Evolutionary conservation across 2,113 vertebrate species (phyloP), one percentile per base, ranked within the genome.

Genomic region (Nyctibius bracteatus): DNA sequence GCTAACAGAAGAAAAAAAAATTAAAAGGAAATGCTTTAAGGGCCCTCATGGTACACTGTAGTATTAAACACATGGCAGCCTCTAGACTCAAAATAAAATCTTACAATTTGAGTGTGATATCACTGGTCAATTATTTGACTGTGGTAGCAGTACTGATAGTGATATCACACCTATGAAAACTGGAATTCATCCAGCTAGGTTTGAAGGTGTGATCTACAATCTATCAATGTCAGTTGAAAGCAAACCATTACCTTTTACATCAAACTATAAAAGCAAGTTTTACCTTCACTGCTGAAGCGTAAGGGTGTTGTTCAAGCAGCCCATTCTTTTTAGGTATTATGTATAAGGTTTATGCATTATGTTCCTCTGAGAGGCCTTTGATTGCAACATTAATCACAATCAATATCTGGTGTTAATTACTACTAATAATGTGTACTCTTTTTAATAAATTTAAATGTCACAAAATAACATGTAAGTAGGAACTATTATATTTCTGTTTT

Each of bases 151-250:
- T 80, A 54, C 49, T 91, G 93, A 94, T 88, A 94, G 93, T 61
- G 90, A 25, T 93, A 88, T 90, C 82, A 88, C 90, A 86, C 81
- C 87, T 95, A 55, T 94, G 90, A 96, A 96, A 93, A 92, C 85
- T 96, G 85, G 87, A 90, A 92, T 54, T 86, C 59, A 74, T 93
- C 92, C 93, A 90, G 49, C 62, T 77, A 37, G 15, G 37, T 33
- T 75, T 30, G 74, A 49, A 71, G 57, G 73, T 61, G 78, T 88
- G 87, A 94, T 73, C 74, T 39, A 66, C 66, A 85, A 68, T 82
- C 54, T 41, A 21, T 85, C 79, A 91, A 7, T 54, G 58, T 33
- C 62, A 73, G n/a, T 35, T 92, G 54, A 35, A 78, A 91, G 39
- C 57, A 89, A 92, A 19, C 49, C 49, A 33, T 90, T 86, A 75